phyloP scores from a whole-genome alignment of 2,888 invertebrate species.

The Andrena fulva region DNA sequence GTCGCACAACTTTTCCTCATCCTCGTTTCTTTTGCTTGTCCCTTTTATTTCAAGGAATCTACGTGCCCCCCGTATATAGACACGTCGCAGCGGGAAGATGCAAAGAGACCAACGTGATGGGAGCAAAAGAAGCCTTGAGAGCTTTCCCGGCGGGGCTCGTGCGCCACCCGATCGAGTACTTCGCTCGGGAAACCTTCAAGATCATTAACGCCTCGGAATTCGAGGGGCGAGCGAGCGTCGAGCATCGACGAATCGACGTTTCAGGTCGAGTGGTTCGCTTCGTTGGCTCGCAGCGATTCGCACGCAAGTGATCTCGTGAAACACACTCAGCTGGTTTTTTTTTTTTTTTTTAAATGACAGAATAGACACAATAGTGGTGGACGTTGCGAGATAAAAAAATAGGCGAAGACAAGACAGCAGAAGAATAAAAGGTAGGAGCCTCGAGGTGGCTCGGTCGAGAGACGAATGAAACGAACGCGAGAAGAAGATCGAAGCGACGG shows the following conservation, averaged over 20 bases:
- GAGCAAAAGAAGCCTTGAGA: not conserved
- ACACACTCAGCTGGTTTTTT: slow-evolving; percentile 28
- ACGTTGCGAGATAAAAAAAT: not conserved
- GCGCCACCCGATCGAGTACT: not conserved
- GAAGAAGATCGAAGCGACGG: not conserved
- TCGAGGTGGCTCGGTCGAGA: not conserved
- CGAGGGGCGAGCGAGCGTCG: not conserved
- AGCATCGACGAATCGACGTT: slow-evolving; percentile 8
- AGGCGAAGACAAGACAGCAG: not conserved
- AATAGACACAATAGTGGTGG: slow-evolving; percentile 17
- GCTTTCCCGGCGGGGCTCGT: not conserved
- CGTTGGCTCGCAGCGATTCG: slow-evolving; percentile 81
- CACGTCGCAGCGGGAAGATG: slow-evolving; percentile 31
- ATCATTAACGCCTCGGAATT: slow-evolving; percentile 8
- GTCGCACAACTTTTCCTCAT: not conserved
- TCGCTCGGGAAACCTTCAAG: slow-evolving; percentile 6
- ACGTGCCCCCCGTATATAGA: not conserved
- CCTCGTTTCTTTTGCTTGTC: not conserved
- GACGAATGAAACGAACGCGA: not conserved
- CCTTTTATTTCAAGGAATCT: not conserved
- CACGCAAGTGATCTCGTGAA: slow-evolving; percentile 54
- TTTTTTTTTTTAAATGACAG: slow-evolving; percentile 35
- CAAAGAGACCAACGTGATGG: slow-evolving; percentile 24
- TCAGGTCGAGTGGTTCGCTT: slow-evolving; percentile 46
- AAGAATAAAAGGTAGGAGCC: slow-evolving; percentile 20